Percentiles rank a stretch among this genome's conserved stretches.
These are phyloP conservation scores for Mesembrinibis cayennensis DNA, from an alignment of 2,113 vertebrate genomes.

Conservation along the genomic window DNA sequence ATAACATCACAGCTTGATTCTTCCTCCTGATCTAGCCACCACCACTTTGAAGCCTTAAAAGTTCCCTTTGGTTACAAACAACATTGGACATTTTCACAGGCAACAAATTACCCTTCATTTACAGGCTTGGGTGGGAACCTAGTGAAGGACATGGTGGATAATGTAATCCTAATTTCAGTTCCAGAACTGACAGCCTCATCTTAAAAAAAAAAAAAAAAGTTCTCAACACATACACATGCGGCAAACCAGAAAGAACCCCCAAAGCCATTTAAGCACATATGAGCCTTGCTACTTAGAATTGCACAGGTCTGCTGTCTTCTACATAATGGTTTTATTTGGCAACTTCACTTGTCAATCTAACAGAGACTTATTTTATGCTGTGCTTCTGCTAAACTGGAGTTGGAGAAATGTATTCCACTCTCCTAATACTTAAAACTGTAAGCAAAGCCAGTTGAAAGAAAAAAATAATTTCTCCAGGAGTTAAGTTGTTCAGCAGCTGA, in stretches of 20 bases:
- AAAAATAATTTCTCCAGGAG: background rate
- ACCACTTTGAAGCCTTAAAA: background rate
- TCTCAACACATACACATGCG: background rate
- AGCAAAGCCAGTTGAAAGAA: background rate
- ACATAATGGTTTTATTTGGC: background rate
- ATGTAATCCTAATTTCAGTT: background rate
- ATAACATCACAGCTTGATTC: rapidly evolving
- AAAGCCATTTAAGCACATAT: background rate
- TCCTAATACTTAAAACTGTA: background rate
- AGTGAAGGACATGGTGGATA: background rate
- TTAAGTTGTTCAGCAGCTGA: background rate
- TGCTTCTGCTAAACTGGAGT: background rate
- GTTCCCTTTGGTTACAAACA: background rate
- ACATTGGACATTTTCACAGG: background rate
- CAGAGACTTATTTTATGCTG: background rate
- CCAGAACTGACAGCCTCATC: background rate
- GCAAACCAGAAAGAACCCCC: background rate
- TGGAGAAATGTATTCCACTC: background rate
- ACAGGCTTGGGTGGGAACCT: background rate
- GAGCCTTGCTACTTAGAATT: background rate
- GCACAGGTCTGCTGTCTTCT: background rate
- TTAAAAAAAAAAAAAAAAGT: background rate
- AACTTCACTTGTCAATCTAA: background rate
- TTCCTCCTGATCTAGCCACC: background rate
- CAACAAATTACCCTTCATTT: background rate